phyloP scores from a whole-genome alignment of 1,140 invertebrate species.

The Lineus longissimus region DNA sequence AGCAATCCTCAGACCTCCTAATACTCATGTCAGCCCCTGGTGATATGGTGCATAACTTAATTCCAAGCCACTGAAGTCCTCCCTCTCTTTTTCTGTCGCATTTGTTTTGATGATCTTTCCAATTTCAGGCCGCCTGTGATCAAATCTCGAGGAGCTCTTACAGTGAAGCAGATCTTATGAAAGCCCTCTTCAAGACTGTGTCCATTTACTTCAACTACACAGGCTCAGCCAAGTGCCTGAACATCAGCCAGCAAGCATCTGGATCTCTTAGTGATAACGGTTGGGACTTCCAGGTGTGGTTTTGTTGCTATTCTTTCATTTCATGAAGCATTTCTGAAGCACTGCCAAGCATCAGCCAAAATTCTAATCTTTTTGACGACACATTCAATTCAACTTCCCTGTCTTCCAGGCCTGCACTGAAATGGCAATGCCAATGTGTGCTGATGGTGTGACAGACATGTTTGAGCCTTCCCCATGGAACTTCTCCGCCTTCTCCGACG shows the following conservation, averaged over 20 bases:
- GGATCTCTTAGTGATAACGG: slow-evolving; percentile 62
- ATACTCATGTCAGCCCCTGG: too few species aligned
- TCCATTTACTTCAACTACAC: slow-evolving; percentile 81
- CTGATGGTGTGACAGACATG: slow-evolving; percentile 74
- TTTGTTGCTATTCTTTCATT: too few species aligned
- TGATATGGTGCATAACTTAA: too few species aligned
- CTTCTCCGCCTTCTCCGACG: slow-evolving; percentile 58
- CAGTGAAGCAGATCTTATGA: slow-evolving; percentile 58
- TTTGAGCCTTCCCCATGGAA: slow-evolving; percentile 77
- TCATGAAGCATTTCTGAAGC: too few species aligned
- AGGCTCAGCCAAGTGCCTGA: slow-evolving; percentile 52
- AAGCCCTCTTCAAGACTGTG: slow-evolving; percentile 65
- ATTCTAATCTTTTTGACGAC: too few species aligned
- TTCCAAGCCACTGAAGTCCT: too few species aligned
- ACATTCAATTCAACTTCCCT: background rate
- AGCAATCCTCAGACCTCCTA: too few species aligned
- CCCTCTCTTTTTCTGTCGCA: too few species aligned
- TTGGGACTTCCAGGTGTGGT: slow-evolving; percentile 72
- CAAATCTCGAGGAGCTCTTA: slow-evolving; percentile 53
- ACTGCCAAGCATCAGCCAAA: too few species aligned
- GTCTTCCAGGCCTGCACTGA: slow-evolving; percentile 72
- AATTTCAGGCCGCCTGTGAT: slow-evolving; percentile 58
- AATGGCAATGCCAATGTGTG: slow-evolving; percentile 92
- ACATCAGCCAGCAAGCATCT: slow-evolving; percentile 30
- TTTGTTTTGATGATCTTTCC: background rate